A percentile compares a stretch with the other conserved stretches of the same genome.
These are phyloP conservation scores for Aporophyla nigra DNA, from an alignment of 2,888 invertebrate species.

Conservation along the genomic window DNA sequence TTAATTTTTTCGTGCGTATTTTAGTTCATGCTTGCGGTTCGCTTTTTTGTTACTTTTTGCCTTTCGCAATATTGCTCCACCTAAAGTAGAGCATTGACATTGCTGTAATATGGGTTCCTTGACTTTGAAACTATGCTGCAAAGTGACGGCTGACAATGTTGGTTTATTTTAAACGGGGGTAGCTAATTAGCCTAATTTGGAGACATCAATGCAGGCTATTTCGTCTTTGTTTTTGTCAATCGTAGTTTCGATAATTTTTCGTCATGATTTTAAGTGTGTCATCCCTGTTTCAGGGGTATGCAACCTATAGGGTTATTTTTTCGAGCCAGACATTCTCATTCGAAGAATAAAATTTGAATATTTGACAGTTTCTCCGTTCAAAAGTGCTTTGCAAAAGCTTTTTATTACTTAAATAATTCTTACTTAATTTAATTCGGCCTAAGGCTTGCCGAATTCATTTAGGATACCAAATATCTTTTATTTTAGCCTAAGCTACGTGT, in stretches of 20 bases:
- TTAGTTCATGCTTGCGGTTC: not conserved
- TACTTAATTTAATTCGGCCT: too few species aligned
- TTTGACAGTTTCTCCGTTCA: not conserved
- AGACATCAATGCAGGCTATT: not conserved
- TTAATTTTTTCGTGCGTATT: not conserved
- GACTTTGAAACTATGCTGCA: conserved; percentile 68
- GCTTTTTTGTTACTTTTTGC: conserved; percentile 23
- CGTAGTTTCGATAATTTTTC: too few species aligned
- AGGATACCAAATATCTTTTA: not conserved
- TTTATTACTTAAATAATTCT: too few species aligned
- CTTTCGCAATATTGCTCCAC: conserved; percentile 75
- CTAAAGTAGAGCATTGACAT: conserved; percentile 76
- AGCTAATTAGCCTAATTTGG: not conserved
- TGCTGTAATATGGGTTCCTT: conserved; percentile 75
- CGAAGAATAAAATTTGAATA: not conserved
- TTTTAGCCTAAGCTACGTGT: not conserved
- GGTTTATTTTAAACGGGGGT: conserved; percentile 38
- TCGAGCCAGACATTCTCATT: too few species aligned
- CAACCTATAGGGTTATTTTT: too few species aligned
- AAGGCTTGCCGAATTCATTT: too few species aligned
- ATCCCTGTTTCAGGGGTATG: too few species aligned
- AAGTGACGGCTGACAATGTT: conserved; percentile 56
- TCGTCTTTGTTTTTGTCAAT: too few species aligned
- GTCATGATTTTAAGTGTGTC: too few species aligned
- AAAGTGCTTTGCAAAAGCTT: not conserved